Evolutionary conservation across 2,113 vertebrate species (phyloP).

Genomic region (Catharus fuscescens): DNA sequence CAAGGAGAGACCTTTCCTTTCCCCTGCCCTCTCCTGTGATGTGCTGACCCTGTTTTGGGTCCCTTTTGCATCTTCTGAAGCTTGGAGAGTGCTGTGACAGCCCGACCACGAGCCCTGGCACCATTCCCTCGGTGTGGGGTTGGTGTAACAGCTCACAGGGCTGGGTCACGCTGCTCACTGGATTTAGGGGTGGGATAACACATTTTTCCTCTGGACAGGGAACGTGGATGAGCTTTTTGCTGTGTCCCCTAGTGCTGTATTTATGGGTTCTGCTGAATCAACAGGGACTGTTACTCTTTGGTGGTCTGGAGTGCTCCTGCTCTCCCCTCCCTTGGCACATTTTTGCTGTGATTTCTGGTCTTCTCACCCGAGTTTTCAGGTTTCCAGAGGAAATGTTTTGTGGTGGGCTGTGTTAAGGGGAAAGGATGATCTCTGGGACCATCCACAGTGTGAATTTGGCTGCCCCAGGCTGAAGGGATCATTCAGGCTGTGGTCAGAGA

Average conservation of each 20-base stretch:
- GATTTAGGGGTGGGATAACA: not conserved
- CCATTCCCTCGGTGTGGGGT: rapidly evolving
- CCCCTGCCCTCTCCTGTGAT: not conserved
- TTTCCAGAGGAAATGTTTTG: not conserved
- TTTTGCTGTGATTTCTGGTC: not conserved
- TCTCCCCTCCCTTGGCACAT: not conserved
- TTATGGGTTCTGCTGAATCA: rapidly evolving
- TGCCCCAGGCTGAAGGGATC: not conserved
- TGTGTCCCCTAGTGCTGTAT: not conserved
- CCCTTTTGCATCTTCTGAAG: not conserved
- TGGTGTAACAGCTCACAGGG: rapidly evolving
- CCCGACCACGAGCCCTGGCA: rapidly evolving
- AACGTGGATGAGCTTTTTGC: not conserved
- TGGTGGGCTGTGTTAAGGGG: not conserved
- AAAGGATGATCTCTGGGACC: not conserved
- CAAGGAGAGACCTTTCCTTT: not conserved
- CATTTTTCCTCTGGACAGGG: not conserved
- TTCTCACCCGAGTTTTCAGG: not conserved
- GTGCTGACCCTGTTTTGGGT: not conserved
- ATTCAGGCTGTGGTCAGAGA: not conserved
- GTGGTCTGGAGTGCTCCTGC: not conserved
- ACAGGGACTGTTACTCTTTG: too few species aligned
- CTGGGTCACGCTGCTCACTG: not conserved
- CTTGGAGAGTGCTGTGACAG: not conserved
- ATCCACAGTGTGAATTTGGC: not conserved